Percentiles rank a stretch among this genome's conserved stretches.
Conservation (phyloP, 2,797 vertebrate genomes). For the Meda fulgida region DNA sequence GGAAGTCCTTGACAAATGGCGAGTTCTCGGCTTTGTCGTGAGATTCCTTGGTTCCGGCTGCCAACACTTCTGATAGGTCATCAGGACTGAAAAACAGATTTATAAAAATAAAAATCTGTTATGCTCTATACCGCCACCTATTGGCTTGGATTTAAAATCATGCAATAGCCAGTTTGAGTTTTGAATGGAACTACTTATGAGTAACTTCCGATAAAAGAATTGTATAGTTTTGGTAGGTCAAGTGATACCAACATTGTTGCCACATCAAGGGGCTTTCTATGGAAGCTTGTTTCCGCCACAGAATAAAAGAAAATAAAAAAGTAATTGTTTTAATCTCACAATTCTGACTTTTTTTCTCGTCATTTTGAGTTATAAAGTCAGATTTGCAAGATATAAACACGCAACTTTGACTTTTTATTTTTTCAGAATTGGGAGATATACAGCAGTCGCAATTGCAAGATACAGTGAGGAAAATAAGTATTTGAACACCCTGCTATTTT, state of each 20-base stretch:
- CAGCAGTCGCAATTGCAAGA: too few species aligned
- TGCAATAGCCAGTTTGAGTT: neutral
- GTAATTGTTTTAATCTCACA: too few species aligned
- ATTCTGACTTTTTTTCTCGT: too few species aligned
- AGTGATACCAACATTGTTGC: neutral
- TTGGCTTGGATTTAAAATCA: neutral
- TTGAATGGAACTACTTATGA: neutral
- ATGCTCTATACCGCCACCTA: neutral
- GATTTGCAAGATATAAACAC: too few species aligned
- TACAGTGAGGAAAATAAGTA: too few species aligned
- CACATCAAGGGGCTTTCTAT: neutral
- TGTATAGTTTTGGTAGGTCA: neutral
- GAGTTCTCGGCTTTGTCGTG: conserved; percentile 86
- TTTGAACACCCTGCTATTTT: too few species aligned
- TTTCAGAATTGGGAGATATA: too few species aligned
- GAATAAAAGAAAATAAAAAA: too few species aligned
- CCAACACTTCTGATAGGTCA: conserved; percentile 86
- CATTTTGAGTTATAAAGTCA: too few species aligned
- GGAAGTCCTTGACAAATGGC: conserved; percentile 88
- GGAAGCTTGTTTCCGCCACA: too few species aligned
- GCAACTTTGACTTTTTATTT: too few species aligned
- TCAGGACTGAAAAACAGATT: conserved; percentile 70
- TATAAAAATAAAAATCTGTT: neutral
- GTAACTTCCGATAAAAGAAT: neutral
- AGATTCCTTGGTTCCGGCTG: conserved; percentile 86